Conservation (phyloP, 1,140 invertebrate species). For the Nebria ingens region DNA sequence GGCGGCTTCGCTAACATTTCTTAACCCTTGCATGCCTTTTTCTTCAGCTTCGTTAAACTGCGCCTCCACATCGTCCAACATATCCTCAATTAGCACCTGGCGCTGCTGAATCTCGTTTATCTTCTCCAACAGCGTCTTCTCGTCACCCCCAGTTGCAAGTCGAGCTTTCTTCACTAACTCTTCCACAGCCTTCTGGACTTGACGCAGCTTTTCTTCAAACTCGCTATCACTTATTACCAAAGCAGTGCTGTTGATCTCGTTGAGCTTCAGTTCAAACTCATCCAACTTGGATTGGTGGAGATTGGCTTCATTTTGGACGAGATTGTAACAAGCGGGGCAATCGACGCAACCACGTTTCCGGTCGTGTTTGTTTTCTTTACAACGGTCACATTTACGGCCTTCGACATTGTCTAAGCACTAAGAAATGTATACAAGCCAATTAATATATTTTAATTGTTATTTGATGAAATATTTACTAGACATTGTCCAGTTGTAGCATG, state of each 20-base stretch:
- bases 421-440: conserved; percentile 13
- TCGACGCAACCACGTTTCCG: conserved; percentile 76
- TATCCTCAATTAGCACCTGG: conserved; percentile 41
- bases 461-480: conserved; percentile 40
- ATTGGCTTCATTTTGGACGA: conserved; percentile 81
- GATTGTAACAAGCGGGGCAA: conserved; percentile 87
- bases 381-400: conserved; percentile 80
- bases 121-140: conserved; percentile 44
- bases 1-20: conserved; percentile 15
- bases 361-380: conserved; percentile 87
- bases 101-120: conserved; percentile 46
- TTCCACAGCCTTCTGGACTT: conserved; percentile 62
- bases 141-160: conserved; percentile 32
- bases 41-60: conserved; percentile 23
- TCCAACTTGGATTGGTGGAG: conserved; percentile 60
- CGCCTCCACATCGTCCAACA: conserved; percentile 27
- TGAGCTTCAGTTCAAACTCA: conserved; percentile 40
- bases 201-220: conserved; percentile 58
- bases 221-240: conserved; percentile 60
- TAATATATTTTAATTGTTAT: conserved; percentile 10
- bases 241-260: conserved; percentile 30
- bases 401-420: conserved; percentile 83
- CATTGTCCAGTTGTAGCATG: conserved; percentile 68
- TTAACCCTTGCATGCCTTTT: conserved; percentile 11
- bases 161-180: conserved; percentile 30